Evolutionary conservation across 2,888 invertebrate species (phyloP), one percentile per base, ranked within the genome.

Genomic region (Drosophila nigricruria): DNA sequence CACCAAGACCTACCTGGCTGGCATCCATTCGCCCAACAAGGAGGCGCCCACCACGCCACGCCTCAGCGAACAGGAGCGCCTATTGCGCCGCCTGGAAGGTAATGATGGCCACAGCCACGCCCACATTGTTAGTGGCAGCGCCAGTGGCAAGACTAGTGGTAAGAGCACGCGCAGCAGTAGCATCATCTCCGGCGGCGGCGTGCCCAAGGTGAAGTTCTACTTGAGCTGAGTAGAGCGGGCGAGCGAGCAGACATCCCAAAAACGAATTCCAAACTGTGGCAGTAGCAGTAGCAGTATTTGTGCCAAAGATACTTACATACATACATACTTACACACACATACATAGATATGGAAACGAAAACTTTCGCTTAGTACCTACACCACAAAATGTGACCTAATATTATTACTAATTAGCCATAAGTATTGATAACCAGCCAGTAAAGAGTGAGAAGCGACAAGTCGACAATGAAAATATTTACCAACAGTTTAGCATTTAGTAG

Each of bases 31-130:
- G 27, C 89, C 91, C 5, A 91, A 90, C 66, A 90, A 90, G 61
- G 92, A 92, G 16, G 79, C 89, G 65, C 91, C 91, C 3, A 91
- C 91, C 34, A 91, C 92, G 25, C 91, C 90, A 9, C 85, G 83
- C 18, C 83, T 91, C 36, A 89, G 85, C 59, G 93, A 93, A 74
- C 91, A 92, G 82, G 93, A 92, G 63, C 92, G 93, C 58, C 76
- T 93, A 73, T 71, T 93, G 62, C 90, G 91, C 25, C 93, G 91
- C 40, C 84, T 93, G 88, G 93, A 93, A 93, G 93, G 93, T 93
- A 93, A 92, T 89, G 82, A 91, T 25, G 72, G 71, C 16, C 70
- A 64, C 38, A 50, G 86, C 12, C 86, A 74, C 38, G 86, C 73
- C 16, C 73, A 76, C 3, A 70, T 77, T 27, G 59, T 84, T 20